A percentile compares a stretch with the other conserved stretches of the same genome.
phyloP scores from a whole-genome alignment of 1,140 invertebrate genomes.

The Lepidurus couesii region DNA sequence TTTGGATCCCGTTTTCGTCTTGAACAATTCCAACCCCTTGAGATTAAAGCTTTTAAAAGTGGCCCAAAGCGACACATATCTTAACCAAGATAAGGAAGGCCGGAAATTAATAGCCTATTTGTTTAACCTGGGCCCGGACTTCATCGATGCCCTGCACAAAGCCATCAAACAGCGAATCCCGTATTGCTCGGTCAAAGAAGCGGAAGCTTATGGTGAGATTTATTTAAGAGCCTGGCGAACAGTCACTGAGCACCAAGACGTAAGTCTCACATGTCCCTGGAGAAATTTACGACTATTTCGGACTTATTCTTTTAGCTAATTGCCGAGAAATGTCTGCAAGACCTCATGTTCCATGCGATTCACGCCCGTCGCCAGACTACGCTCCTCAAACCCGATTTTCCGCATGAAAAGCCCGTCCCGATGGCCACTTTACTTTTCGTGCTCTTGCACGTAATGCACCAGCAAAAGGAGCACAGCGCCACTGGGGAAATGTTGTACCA shows the following conservation, averaged over 20 bases:
- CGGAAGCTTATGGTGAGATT: background rate
- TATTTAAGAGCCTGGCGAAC: background rate
- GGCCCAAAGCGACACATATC: background rate
- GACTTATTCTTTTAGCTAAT: background rate
- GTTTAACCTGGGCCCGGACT: background rate
- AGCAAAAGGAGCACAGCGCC: background rate
- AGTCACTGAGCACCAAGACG: background rate
- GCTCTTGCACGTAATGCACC: background rate
- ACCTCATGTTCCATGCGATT: constrained; percentile 1
- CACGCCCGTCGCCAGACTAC: background rate
- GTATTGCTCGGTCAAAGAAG: background rate
- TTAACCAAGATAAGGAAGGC: background rate
- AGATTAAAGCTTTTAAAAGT: background rate
- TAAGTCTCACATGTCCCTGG: background rate
- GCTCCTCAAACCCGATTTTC: background rate
- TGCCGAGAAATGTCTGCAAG: constrained; percentile 2
- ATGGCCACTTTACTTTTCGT: background rate
- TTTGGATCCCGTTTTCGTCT: background rate
- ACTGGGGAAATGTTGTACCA: background rate
- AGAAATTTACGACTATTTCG: too few relatives aligned
- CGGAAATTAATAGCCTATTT: background rate
- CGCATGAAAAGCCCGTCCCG: background rate
- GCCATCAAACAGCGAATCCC: background rate
- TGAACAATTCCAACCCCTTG: background rate
- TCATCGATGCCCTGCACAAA: constrained; percentile 8